Conservation (phyloP, 92 coral and sea anemone species). For the Galaxea fascicularis region DNA sequence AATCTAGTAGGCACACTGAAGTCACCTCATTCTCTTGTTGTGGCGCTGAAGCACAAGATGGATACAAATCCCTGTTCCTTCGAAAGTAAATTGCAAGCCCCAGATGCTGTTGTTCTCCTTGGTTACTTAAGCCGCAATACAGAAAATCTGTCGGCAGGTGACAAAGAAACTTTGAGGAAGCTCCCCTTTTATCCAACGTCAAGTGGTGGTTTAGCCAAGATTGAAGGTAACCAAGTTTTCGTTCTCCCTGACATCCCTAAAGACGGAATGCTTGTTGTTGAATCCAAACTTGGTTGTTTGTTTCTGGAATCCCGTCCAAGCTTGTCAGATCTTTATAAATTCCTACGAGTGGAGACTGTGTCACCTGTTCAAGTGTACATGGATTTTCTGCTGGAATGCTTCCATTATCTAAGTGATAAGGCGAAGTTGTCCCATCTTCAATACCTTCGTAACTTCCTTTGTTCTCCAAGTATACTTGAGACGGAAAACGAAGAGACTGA, state of each 20-base stretch:
- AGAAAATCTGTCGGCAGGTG: background rate
- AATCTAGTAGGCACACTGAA: slow-evolving; percentile 45
- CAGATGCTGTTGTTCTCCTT: slow-evolving; percentile 36
- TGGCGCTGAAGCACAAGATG: slow-evolving; percentile 23
- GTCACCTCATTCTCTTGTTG: slow-evolving; percentile 35
- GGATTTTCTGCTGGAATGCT: slow-evolving; percentile 52
- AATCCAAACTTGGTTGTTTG: slow-evolving; percentile 25
- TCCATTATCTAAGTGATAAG: slow-evolving; percentile 16
- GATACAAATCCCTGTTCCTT: slow-evolving; percentile 1
- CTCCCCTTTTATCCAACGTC: slow-evolving; percentile 63
- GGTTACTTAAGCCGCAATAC: slow-evolving; percentile 46
- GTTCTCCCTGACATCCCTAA: slow-evolving; percentile 59
- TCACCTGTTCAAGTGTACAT: slow-evolving; percentile 66
- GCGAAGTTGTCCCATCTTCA: slow-evolving; percentile 44
- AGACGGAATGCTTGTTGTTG: slow-evolving; percentile 50
- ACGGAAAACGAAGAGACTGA: background rate
- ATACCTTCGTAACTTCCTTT: slow-evolving; percentile 17
- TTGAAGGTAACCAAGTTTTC: slow-evolving; percentile 5
- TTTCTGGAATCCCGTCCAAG: slow-evolving; percentile 36
- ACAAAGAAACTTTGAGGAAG: slow-evolving; percentile 12
- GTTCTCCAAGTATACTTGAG: no score
- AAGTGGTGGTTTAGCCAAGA: slow-evolving; percentile 29
- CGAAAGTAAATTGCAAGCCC: background rate
- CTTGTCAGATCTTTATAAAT: slow-evolving; percentile 35
- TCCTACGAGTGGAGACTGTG: slow-evolving; percentile 34